Conservation (phyloP, 2,113 vertebrate genomes). For the Capreolus pygargus region DNA sequence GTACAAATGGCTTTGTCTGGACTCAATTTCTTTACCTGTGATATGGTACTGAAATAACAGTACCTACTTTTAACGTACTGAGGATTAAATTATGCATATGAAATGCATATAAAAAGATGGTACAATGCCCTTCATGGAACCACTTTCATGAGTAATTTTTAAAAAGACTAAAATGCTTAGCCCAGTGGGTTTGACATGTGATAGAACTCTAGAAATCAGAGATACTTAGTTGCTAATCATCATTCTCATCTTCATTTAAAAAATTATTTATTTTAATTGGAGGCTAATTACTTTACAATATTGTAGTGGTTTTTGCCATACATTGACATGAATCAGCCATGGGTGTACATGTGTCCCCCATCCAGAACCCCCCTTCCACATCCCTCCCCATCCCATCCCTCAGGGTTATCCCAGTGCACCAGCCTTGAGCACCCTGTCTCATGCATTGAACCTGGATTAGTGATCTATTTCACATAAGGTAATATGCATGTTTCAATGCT, state of each 20-base stretch:
- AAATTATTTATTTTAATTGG: not conserved
- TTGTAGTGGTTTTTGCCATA: not conserved
- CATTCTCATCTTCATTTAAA: not conserved
- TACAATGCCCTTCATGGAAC: not conserved
- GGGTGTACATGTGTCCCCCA: not conserved
- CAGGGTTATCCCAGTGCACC: not conserved
- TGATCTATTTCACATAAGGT: not conserved
- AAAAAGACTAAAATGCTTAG: not conserved
- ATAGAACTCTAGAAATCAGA: not conserved
- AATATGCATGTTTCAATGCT: not conserved
- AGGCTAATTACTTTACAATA: not conserved
- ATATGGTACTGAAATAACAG: not conserved
- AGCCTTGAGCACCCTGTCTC: not conserved
- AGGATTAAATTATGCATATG: not conserved
- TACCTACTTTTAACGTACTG: not conserved
- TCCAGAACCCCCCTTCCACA: not conserved
- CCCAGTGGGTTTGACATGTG: not conserved
- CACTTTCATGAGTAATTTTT: not conserved
- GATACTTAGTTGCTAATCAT: not conserved
- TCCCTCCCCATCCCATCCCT: not conserved
- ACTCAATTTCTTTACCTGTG: not conserved
- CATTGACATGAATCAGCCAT: not conserved
- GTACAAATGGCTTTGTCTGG: not conserved
- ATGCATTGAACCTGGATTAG: not conserved
- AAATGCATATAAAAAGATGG: not conserved